These are phyloP conservation scores for Nyctalus aviator DNA, from an alignment of 2,797 vertebrate genomes.

Conservation along the genomic window DNA sequence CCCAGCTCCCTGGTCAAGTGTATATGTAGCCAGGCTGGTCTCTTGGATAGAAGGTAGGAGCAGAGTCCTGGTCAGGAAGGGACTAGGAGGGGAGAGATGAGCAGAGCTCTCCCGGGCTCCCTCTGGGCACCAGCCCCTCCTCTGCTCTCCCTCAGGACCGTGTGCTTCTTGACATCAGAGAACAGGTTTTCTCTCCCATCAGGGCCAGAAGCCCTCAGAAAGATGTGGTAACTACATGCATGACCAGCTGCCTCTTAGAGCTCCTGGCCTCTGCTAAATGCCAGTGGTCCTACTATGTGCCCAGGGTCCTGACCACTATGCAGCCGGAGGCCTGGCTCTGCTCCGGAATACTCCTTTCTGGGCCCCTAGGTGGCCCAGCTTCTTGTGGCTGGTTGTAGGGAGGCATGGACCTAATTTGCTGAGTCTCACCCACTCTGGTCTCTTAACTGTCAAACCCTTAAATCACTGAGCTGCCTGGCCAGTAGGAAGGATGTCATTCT, in stretches of 20 bases:
- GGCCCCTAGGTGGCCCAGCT: rapidly evolving
- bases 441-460: neutral
- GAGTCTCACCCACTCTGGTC: neutral
- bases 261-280: neutral
- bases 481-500: neutral
- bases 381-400: neutral
- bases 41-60: neutral
- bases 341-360: neutral
- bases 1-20: neutral
- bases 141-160: neutral
- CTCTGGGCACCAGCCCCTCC: neutral
- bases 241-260: neutral
- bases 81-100: neutral
- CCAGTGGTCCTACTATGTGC: neutral
- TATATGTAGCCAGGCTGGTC: neutral
- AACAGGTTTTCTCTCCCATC: neutral
- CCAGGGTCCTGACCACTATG: neutral
- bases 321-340: neutral
- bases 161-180: neutral
- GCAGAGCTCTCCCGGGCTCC: neutral
- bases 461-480: neutral
- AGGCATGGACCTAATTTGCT: rapidly evolving
- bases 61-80: neutral
- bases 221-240: neutral
- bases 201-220: neutral